phyloP scores from a whole-genome alignment of 2,888 invertebrate species.

The Caenorhabditis drosophilae region DNA sequence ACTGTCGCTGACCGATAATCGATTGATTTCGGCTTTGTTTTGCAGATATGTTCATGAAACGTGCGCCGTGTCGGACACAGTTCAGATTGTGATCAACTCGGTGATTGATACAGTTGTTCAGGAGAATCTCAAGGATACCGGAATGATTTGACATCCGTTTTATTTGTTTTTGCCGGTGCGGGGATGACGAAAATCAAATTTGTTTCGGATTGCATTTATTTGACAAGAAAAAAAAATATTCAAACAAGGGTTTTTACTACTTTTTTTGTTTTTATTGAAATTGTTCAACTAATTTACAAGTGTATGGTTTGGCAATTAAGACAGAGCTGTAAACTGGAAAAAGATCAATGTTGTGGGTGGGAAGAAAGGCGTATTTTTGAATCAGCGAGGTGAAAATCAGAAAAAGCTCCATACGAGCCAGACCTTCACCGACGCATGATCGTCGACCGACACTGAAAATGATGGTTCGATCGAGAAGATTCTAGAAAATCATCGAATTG shows the following conservation, averaged over 20 bases:
- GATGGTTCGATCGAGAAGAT: constrained; percentile 36
- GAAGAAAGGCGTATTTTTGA: constrained; percentile 30
- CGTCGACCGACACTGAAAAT: constrained; percentile 52
- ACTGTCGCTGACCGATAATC: neutral
- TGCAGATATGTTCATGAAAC: constrained; percentile 59
- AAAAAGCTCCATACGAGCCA: constrained; percentile 51
- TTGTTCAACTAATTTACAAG: constrained; percentile 4
- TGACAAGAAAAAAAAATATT: too few species aligned
- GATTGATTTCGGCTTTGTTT: too few species aligned
- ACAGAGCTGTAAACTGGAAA: constrained; percentile 25
- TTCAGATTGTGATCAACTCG: constrained; percentile 57
- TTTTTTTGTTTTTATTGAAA: neutral
- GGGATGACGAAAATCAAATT: too few species aligned
- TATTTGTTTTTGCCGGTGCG: too few species aligned
- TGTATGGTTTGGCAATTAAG: constrained; percentile 25
- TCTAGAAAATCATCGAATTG: constrained; percentile 16
- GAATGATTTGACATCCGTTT: constrained; percentile 60
- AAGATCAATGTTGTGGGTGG: constrained; percentile 18
- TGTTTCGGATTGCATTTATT: too few species aligned
- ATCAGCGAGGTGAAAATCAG: constrained; percentile 28
- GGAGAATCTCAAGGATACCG: constrained; percentile 63
- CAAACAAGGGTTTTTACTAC: neutral
- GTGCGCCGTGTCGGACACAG: constrained; percentile 51
- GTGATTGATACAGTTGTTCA: constrained; percentile 66
- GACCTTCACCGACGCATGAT: constrained; percentile 49